Evolutionary conservation across 2,888 invertebrate species (phyloP), one percentile per base, ranked within the genome.

Genomic region (Chironomus tentans): DNA sequence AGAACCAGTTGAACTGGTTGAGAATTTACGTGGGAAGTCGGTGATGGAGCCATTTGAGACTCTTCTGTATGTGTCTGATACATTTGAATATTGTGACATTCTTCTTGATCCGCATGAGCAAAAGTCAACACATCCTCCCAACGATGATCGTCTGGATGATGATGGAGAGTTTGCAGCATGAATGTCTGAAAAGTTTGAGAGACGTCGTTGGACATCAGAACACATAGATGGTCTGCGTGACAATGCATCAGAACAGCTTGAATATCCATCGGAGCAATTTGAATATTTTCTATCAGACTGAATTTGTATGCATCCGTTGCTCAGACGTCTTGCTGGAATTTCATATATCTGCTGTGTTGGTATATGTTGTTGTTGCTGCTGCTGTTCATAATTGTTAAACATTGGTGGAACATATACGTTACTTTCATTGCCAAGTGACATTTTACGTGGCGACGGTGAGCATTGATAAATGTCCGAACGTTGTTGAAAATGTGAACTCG

Each of bases 301-400:
- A n/a, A 77, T 75, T 79, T 86, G 85, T 78, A 90, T 82, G 77
- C 92, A 91, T 79, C 91, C 90, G 28, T 91, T 88, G 69, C 90
- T 91, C 80, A 90, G 83, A 78, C 91, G 84, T 48, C 91, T 84
- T 18, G 90, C 85, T 77, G 88, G 82, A 86, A 88, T 90, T 21
- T 88, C 88, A 69, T 90, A 90, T 4, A 85, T 83, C 79, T 87
- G 87, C 62, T 72, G 72, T 50, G 38, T 22, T 56, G 71, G 71
- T 38, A 38, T 7, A 38, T 38, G 38, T 38, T 38, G 38, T 2
- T 38, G 38, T 38, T 38, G 38, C 10, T 38, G 56, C 15, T 50
- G 50, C 56, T 56, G 56, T 15, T 56, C 56, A 56, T 56, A 18
- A 15, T 15, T 15, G 2, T 15, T 18, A 56, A 56, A 56, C 56